These are phyloP conservation scores for Piaya cayana DNA, from an alignment of 2,113 vertebrate genomes.

Conservation along the genomic window DNA sequence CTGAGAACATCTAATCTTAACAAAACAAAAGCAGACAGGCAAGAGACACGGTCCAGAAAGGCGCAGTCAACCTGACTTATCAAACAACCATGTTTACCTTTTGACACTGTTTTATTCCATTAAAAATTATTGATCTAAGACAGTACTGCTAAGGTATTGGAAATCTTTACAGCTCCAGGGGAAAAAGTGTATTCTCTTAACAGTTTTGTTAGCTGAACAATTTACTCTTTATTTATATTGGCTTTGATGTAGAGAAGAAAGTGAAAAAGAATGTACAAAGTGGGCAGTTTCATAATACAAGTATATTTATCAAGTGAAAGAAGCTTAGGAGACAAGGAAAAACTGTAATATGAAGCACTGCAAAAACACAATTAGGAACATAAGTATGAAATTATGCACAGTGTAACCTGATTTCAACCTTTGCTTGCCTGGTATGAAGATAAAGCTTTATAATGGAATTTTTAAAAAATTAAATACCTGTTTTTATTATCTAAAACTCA, in stretches of 20 bases:
- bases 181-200: slow-evolving; percentile 44
- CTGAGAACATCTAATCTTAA: slow-evolving; percentile 68
- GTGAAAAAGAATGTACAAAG: slow-evolving; percentile 52
- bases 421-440: not conserved
- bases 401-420: slow-evolving; percentile 24
- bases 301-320: slow-evolving; percentile 48
- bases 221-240: slow-evolving; percentile 63
- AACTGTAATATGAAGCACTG: slow-evolving; percentile 55
- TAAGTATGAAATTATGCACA: slow-evolving; percentile 16
- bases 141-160: slow-evolving; percentile 35
- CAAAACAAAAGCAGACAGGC: slow-evolving; percentile 73
- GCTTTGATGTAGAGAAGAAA: slow-evolving; percentile 64
- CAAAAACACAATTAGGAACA: slow-evolving; percentile 38
- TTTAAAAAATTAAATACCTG: slow-evolving; percentile 17
- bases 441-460: slow-evolving; percentile 9
- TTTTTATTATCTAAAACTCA: not conserved
- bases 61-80: slow-evolving; percentile 66
- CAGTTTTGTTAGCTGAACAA: slow-evolving; percentile 53
- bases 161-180: slow-evolving; percentile 56
- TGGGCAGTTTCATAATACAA: slow-evolving; percentile 34
- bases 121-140: slow-evolving; percentile 56
- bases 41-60: slow-evolving; percentile 69
- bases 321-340: slow-evolving; percentile 7
- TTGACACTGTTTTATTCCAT: slow-evolving; percentile 62
- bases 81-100: slow-evolving; percentile 62